Percentiles rank a stretch among this genome's conserved stretches.
phyloP scores from a whole-genome alignment of 2,888 invertebrate species.

The Helicoverpa assulta region DNA sequence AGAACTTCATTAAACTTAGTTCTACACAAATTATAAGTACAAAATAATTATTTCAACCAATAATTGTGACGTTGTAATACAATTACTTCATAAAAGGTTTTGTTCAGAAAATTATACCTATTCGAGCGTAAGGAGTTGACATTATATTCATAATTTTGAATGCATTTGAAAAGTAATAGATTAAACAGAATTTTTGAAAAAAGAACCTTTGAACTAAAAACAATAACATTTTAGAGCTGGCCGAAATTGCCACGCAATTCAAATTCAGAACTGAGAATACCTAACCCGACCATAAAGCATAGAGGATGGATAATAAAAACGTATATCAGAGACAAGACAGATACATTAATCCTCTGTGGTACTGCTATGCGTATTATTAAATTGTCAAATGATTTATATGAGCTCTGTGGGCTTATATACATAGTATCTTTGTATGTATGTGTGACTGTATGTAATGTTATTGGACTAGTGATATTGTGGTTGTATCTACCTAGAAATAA shows the following conservation, averaged over 20 bases:
- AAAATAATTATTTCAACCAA: conserved; percentile 1
- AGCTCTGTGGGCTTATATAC: conserved; percentile 16
- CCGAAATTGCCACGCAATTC: not conserved
- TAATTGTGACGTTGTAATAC: not conserved
- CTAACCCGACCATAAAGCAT: conserved; percentile 17
- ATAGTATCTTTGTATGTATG: conserved; percentile 7
- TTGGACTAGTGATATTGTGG: conserved; percentile 14
- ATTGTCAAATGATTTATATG: conserved; percentile 58
- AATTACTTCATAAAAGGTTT: not conserved
- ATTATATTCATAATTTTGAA: too few species aligned
- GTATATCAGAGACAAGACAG: conserved; percentile 39
- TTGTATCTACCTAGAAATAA: too few species aligned
- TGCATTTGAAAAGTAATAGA: too few species aligned
- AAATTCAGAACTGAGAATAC: conserved; percentile 1
- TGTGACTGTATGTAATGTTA: conserved; percentile 28
- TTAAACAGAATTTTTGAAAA: too few species aligned
- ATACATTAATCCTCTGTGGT: conserved; percentile 42
- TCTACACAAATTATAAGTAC: not conserved
- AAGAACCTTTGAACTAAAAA: too few species aligned
- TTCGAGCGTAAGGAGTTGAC: not conserved
- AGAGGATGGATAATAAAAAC: conserved; percentile 38
- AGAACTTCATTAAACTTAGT: conserved; percentile 1
- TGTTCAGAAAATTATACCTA: not conserved
- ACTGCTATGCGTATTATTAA: conserved; percentile 61
- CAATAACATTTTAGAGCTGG: not conserved